Evolutionary conservation across 2,113 vertebrate genomes (phyloP).

Genomic region (Platysteira castanea): DNA sequence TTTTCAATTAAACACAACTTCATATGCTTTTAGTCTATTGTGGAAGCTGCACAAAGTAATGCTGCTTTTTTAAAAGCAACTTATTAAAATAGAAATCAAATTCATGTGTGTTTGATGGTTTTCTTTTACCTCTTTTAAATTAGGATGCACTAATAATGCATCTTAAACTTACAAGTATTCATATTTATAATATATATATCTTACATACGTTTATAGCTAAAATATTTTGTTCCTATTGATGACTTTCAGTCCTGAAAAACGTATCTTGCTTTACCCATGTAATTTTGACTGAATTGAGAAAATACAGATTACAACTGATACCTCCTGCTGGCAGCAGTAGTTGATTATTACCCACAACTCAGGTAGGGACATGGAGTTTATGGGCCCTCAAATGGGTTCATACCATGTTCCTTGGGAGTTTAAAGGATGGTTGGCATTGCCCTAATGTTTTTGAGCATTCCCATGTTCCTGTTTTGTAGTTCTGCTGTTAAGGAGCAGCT

Average conservation of each 20-base stretch:
- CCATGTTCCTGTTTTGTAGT: not conserved
- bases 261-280: not conserved
- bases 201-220: not conserved
- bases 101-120: not conserved
- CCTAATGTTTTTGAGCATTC: not conserved
- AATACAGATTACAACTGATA: not conserved
- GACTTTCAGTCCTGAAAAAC: not conserved
- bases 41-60: not conserved
- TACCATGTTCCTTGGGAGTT: not conserved
- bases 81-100: not conserved
- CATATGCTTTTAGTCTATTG: not conserved
- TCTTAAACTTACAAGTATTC: not conserved
- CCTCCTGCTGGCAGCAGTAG: not conserved
- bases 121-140: not conserved
- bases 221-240: not conserved
- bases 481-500: not conserved
- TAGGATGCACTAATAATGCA: not conserved
- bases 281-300: not conserved
- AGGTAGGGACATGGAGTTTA: not conserved
- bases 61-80: not conserved
- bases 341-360: not conserved
- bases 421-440: not conserved
- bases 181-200: not conserved
- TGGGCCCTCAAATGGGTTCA: not conserved
- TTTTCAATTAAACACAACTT: not conserved